These are phyloP conservation scores for Vesta saturnalis DNA, from an alignment of 2,888 invertebrate genomes.

Conservation along the genomic window DNA sequence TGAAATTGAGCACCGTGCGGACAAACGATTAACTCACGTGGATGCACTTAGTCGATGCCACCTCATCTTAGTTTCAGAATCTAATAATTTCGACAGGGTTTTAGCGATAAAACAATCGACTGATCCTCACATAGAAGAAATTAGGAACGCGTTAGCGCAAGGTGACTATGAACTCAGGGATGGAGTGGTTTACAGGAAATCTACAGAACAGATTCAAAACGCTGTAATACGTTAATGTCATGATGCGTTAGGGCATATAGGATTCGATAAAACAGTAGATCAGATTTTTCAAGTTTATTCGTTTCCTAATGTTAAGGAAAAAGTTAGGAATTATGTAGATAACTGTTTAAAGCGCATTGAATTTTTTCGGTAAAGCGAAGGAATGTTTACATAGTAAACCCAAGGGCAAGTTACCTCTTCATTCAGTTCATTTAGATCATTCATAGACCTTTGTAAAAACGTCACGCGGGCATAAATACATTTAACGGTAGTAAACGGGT, in stretches of 20 bases:
- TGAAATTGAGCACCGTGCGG: neutral
- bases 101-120: neutral
- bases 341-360: neutral
- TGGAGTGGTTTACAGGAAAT: neutral
- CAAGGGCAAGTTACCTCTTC: neutral
- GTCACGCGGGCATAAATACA: neutral
- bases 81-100: neutral
- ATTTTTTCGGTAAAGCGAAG: neutral
- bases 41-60: neutral
- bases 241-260: neutral
- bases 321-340: neutral
- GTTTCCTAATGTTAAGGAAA: too few relatives aligned
- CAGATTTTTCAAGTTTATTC: too few relatives aligned
- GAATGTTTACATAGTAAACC: neutral
- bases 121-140: neutral
- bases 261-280: neutral
- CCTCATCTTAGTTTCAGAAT: neutral
- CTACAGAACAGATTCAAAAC: neutral
- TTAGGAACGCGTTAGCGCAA: neutral
- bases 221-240: neutral
- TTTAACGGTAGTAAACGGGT: neutral
- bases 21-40: neutral
- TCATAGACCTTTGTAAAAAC: neutral
- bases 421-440: neutral
- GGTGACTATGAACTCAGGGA: neutral